Evolutionary conservation across 2,888 invertebrate genomes (phyloP).

Genomic region (Heliconius ethilla): DNA sequence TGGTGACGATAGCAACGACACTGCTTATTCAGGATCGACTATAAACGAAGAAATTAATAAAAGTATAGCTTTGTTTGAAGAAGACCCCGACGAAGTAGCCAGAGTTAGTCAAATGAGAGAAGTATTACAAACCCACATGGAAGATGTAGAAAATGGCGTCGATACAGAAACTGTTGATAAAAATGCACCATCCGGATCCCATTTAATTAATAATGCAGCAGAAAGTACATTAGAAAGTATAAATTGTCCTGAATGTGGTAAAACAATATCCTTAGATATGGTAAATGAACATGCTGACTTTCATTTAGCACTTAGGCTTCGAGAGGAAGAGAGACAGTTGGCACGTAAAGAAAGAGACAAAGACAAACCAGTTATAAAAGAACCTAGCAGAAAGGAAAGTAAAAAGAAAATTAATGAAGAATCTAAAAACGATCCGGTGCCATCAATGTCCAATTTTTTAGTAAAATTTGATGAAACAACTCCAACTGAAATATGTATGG

Average conservation of each 20-base stretch:
- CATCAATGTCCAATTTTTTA: slow-evolving; percentile 71
- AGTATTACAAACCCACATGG: slow-evolving; percentile 57
- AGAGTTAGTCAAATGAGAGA: slow-evolving; percentile 66
- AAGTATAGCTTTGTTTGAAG: slow-evolving; percentile 73
- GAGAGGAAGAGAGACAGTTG: slow-evolving; percentile 78
- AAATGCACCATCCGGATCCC: slow-evolving; percentile 22
- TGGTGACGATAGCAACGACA: slow-evolving; percentile 70
- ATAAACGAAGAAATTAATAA: slow-evolving; percentile 77
- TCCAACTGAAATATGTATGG: slow-evolving; percentile 81
- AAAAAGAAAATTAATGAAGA: slow-evolving; percentile 45
- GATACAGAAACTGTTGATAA: neutral
- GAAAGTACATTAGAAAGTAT: slow-evolving; percentile 50
- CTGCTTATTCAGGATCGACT: slow-evolving; percentile 71
- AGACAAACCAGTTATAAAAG: slow-evolving; percentile 44
- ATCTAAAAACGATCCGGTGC: slow-evolving; percentile 52
- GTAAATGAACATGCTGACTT: slow-evolving; percentile 87
- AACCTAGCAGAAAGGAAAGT: slow-evolving; percentile 47
- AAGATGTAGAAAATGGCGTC: slow-evolving; percentile 20
- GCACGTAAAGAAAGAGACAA: slow-evolving; percentile 54
- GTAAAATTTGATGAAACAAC: slow-evolving; percentile 67
- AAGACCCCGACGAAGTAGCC: slow-evolving; percentile 61
- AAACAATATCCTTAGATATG: slow-evolving; percentile 79
- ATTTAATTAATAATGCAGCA: slow-evolving; percentile 30
- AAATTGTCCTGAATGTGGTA: slow-evolving; percentile 85
- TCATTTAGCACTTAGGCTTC: slow-evolving; percentile 86